Percentiles rank a stretch among this genome's conserved stretches.
phyloP scores from a whole-genome alignment of 2,888 invertebrate genomes.

The Beris chalybata region DNA sequence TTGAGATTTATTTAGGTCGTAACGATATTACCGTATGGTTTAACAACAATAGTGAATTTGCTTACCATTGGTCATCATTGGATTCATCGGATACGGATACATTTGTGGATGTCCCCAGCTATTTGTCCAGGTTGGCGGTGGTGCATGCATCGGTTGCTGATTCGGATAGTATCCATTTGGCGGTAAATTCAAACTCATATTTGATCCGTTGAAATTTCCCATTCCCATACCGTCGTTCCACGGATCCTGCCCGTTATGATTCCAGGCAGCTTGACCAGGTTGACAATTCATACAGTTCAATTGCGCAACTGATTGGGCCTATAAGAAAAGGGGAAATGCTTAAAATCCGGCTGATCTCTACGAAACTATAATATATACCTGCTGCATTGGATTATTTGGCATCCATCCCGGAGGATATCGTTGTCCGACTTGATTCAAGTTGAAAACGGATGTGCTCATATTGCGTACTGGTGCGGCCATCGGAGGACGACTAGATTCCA shows the following conservation, averaged over 20 bases:
- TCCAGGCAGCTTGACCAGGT: conserved; percentile 38
- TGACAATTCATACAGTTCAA: conserved; percentile 64
- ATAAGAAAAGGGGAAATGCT: conserved; percentile 8
- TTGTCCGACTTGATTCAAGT: conserved; percentile 55
- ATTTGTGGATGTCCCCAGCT: conserved; percentile 45
- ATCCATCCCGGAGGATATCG: conserved; percentile 52
- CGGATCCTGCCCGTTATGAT: conserved; percentile 45
- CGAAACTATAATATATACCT: conserved; percentile 11
- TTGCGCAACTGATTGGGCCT: conserved; percentile 75
- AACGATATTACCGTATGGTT: too few species aligned
- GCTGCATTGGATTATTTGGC: conserved; percentile 58
- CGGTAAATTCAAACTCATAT: conserved; percentile 60
- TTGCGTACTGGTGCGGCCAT: conserved; percentile 40
- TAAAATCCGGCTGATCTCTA: background rate
- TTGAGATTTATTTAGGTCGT: too few species aligned
- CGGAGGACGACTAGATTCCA: conserved; percentile 32
- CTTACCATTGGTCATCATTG: conserved; percentile 57
- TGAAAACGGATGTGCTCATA: conserved; percentile 62
- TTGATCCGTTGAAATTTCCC: conserved; percentile 57
- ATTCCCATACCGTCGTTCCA: conserved; percentile 45
- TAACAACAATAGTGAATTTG: background rate
- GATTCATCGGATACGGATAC: conserved; percentile 52
- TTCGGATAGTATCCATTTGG: conserved; percentile 53
- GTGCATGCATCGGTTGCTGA: conserved; percentile 50
- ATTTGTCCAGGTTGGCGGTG: conserved; percentile 45